phyloP scores from a whole-genome alignment of 1,140 invertebrate genomes.

The Pseudomyrmex dendroicus region DNA sequence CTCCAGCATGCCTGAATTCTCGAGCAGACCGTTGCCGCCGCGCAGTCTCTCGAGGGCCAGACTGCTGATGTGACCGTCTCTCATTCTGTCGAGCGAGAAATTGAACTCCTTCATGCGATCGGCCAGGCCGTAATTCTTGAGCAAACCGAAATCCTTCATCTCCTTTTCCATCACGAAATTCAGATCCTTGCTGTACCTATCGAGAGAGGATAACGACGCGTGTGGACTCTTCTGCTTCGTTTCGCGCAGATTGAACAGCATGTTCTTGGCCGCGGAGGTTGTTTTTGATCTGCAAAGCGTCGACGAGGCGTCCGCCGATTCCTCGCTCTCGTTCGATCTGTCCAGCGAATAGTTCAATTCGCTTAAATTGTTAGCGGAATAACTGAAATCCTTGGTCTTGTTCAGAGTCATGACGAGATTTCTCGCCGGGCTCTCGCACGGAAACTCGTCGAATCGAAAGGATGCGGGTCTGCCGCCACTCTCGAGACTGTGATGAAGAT shows the following conservation, averaged over 20 bases:
- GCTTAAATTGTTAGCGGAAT: constrained; percentile 46
- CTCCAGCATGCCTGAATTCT: constrained; percentile 74
- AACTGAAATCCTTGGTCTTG: constrained; percentile 75
- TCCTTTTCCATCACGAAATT: constrained; percentile 71
- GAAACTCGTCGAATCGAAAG: constrained; percentile 70
- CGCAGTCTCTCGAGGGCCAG: constrained; percentile 73
- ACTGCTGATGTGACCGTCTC: constrained; percentile 70
- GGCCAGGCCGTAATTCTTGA: constrained; percentile 73
- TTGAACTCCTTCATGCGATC: constrained; percentile 77
- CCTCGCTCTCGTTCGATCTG: constrained; percentile 69
- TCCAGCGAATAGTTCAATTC: constrained; percentile 70
- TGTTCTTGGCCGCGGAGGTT: constrained; percentile 72
- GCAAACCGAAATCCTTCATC: constrained; percentile 73
- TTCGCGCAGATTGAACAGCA: constrained; percentile 73
- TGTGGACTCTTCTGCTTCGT: constrained; percentile 71
- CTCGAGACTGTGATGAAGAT: constrained; percentile 67
- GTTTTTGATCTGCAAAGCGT: constrained; percentile 68
- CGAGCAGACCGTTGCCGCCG: constrained; percentile 65
- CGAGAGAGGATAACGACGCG: constrained; percentile 56
- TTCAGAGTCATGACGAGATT: constrained; percentile 70
- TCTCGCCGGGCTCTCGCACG: constrained; percentile 44
- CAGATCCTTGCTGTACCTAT: constrained; percentile 65
- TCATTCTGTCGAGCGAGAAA: constrained; percentile 72
- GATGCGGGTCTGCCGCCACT: constrained; percentile 17
- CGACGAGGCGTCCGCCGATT: constrained; percentile 51